phyloP scores from a whole-genome alignment of 2,888 invertebrate species.

The Aspidapion aeneum region DNA sequence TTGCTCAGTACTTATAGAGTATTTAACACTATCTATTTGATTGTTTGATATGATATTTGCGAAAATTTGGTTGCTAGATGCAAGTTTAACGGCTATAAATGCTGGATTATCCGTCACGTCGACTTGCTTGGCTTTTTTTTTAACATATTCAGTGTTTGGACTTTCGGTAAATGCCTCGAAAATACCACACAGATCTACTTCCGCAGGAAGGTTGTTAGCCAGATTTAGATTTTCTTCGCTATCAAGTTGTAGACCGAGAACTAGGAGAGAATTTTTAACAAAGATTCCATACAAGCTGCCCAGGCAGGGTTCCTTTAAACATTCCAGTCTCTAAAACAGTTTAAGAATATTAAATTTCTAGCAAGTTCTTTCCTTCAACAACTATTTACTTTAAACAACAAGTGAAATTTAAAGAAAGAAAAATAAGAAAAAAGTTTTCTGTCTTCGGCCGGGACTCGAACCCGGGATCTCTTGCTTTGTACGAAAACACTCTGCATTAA shows the following conservation, averaged over 20 bases:
- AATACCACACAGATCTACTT: constrained; percentile 73
- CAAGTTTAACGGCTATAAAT: constrained; percentile 55
- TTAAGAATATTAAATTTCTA: constrained; percentile 1
- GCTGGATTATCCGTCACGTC: constrained; percentile 80
- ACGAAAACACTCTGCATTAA: too few species aligned
- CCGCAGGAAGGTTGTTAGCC: constrained; percentile 67
- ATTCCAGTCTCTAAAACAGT: constrained; percentile 62
- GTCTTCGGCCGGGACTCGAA: too few species aligned
- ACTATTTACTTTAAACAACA: background rate
- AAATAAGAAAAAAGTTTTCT: too few species aligned
- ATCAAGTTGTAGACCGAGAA: constrained; percentile 67
- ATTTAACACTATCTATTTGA: constrained; percentile 62
- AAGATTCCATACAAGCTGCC: constrained; percentile 75
- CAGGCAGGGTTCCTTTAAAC: constrained; percentile 58
- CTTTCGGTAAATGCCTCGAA: constrained; percentile 19
- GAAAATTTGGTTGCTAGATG: constrained; percentile 55
- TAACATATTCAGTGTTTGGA: constrained; percentile 56
- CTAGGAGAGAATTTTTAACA: constrained; percentile 65
- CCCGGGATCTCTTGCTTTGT: too few species aligned
- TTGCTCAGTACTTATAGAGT: constrained; percentile 59
- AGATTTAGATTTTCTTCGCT: constrained; percentile 54
- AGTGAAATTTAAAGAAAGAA: too few species aligned
- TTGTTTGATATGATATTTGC: constrained; percentile 69
- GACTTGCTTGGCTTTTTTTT: constrained; percentile 61
- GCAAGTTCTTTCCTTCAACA: background rate